These are phyloP conservation scores for Chelonus formosanus DNA, from an alignment of 2,888 invertebrate genomes.

Conservation along the genomic window DNA sequence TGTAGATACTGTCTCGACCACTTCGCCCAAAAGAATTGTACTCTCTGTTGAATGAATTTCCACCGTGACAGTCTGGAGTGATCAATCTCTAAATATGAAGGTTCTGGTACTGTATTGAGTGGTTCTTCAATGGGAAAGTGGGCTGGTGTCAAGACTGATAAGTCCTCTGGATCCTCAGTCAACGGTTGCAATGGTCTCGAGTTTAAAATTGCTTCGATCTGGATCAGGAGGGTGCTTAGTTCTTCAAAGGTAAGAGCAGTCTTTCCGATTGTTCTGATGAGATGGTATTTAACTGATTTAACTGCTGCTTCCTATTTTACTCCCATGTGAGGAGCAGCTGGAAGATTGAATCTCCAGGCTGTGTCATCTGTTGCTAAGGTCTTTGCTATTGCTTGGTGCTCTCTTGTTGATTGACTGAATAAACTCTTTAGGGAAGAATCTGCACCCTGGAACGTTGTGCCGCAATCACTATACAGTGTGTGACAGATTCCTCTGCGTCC, in stretches of 20 bases:
- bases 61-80: too few species aligned
- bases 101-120: slow-evolving; percentile 24
- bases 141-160: slow-evolving; percentile 44
- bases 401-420: slow-evolving; percentile 4
- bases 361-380: not conserved
- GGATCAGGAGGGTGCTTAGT: slow-evolving; percentile 39
- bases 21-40: too few species aligned
- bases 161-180: slow-evolving; percentile 40
- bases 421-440: slow-evolving; percentile 6
- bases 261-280: slow-evolving; percentile 38
- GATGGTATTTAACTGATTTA: slow-evolving; percentile 41
- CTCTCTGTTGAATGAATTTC: too few species aligned
- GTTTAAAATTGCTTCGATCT: slow-evolving; percentile 42
- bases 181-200: slow-evolving; percentile 41
- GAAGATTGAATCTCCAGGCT: slow-evolving; percentile 7
- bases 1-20: too few species aligned
- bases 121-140: slow-evolving; percentile 49
- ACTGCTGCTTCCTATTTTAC: slow-evolving; percentile 47
- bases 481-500: slow-evolving; percentile 36
- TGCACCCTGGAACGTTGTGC: slow-evolving; percentile 33
- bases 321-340: slow-evolving; percentile 41
- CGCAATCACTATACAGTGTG: slow-evolving; percentile 16
- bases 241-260: slow-evolving; percentile 42
- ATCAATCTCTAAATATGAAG: not conserved
- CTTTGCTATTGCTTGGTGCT: too few species aligned